These are phyloP conservation scores for Coecobrya sp. DNA, from an alignment of 2,888 invertebrate genomes.

Conservation along the genomic window DNA sequence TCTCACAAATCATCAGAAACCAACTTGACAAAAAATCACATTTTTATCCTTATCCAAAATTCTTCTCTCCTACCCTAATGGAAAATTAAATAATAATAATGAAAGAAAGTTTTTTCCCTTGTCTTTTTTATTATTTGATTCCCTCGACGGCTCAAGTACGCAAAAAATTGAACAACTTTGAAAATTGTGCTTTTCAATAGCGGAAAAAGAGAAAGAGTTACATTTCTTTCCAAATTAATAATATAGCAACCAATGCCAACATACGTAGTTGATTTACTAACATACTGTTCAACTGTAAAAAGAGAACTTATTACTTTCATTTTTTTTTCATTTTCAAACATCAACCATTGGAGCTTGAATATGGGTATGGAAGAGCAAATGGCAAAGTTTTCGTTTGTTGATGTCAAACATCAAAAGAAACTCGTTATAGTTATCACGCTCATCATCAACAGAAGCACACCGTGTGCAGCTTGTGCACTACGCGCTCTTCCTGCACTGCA, in stretches of 20 bases:
- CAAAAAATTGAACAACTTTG: not conserved
- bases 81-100: conserved; percentile 31
- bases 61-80: not conserved
- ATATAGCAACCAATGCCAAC: not conserved
- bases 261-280: conserved; percentile 8
- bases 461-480: conserved; percentile 28
- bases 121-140: not conserved
- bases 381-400: not conserved
- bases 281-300: conserved; percentile 44
- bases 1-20: not conserved
- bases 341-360: not conserved
- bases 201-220: conserved; percentile 6
- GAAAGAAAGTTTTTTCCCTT: conserved; percentile 28
- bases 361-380: not conserved
- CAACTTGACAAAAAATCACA: not conserved
- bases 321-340: conserved; percentile 24
- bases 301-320: conserved; percentile 34
- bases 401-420: conserved; percentile 43
- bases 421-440: conserved; percentile 46
- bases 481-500: conserved; percentile 2
- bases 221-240: conserved; percentile 16
- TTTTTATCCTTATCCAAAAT: not conserved
- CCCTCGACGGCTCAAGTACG: not conserved
- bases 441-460: conserved; percentile 20
- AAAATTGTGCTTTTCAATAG: conserved; percentile 5